These are phyloP conservation scores for Aldrovandia affinis DNA, from an alignment of 2,797 vertebrate species.

Conservation along the genomic window DNA sequence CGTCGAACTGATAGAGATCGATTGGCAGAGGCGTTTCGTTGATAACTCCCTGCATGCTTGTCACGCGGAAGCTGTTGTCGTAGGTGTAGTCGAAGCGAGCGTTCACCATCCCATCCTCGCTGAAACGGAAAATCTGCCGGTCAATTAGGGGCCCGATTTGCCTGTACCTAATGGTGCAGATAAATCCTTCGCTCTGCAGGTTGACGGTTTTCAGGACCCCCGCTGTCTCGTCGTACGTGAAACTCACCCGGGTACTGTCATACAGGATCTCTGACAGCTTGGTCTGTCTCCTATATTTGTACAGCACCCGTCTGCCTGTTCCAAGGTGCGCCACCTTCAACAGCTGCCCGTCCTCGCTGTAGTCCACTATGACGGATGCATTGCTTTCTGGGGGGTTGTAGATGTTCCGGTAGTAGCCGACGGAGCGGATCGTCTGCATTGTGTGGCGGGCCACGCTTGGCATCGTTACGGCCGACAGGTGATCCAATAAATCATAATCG, in stretches of 20 bases:
- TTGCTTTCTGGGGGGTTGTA: constrained; percentile 97
- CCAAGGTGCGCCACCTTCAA: constrained; percentile 91
- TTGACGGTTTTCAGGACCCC: constrained; percentile 97
- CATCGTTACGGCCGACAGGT: constrained; percentile 95
- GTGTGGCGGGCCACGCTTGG: constrained; percentile 96
- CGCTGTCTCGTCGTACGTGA: constrained; percentile 95
- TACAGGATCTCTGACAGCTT: constrained; percentile 95
- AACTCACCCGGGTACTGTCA: constrained; percentile 94
- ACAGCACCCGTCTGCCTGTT: constrained; percentile 89
- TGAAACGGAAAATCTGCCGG: constrained; percentile 98
- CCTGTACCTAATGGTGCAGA: constrained; percentile 96
- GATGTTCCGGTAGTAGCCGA: constrained; percentile 97
- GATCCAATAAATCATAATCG: constrained; percentile 91
- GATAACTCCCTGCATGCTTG: constrained; percentile 97
- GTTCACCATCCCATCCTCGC: constrained; percentile 96
- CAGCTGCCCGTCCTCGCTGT: constrained; percentile 94
- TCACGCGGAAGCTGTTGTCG: constrained; percentile 94
- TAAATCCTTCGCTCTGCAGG: constrained; percentile 96
- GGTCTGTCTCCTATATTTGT: constrained; percentile 92
- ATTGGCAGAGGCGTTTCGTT: constrained; percentile 97
- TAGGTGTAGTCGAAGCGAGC: constrained; percentile 98
- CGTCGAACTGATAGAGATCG: constrained; percentile 97
- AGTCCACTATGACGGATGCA: constrained; percentile 93
- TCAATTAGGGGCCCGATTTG: constrained; percentile 94
- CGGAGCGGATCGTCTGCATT: constrained; percentile 96